These are phyloP conservation scores for Trisateles emortualis DNA, from an alignment of 2,888 invertebrate species.

Conservation along the genomic window DNA sequence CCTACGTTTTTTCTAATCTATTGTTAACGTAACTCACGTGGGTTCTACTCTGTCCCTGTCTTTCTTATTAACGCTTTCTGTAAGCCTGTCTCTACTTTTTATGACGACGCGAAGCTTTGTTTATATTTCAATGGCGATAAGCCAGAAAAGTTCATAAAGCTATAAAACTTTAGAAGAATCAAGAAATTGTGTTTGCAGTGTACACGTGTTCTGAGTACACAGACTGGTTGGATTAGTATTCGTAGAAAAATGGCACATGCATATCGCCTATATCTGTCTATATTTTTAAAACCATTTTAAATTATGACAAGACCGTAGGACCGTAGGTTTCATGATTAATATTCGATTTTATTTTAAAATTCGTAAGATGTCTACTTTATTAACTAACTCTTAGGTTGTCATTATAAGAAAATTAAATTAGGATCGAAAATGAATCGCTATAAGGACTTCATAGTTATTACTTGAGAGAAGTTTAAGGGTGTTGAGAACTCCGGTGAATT, in stretches of 20 bases:
- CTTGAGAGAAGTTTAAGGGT: neutral
- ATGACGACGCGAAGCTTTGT: conserved; percentile 67
- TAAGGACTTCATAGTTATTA: too few species aligned
- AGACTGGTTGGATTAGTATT: conserved; percentile 40
- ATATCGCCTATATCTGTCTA: too few species aligned
- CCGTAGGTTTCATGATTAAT: too few species aligned
- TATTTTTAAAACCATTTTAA: too few species aligned
- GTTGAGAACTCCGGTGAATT: neutral
- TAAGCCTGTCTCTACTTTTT: conserved; percentile 57
- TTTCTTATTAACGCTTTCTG: conserved; percentile 40
- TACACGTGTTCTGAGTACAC: conserved; percentile 58
- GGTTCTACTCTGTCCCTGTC: conserved; percentile 68
- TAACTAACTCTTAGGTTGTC: too few species aligned
- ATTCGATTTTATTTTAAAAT: too few species aligned
- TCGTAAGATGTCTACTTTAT: too few species aligned
- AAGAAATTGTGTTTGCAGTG: conserved; percentile 38
- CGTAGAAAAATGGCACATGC: conserved; percentile 15
- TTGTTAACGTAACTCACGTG: conserved; percentile 84
- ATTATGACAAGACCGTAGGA: too few species aligned
- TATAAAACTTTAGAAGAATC: conserved; percentile 57
- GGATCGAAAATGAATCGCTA: too few species aligned
- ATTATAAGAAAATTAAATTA: too few species aligned
- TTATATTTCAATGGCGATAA: conserved; percentile 76
- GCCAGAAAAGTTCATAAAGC: conserved; percentile 53
- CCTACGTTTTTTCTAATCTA: conserved; percentile 76